A percentile compares a stretch with the other conserved stretches of the same genome.
Evolutionary conservation across 2,113 vertebrate species (phyloP).

Genomic region (Hydrolagus affinis): DNA sequence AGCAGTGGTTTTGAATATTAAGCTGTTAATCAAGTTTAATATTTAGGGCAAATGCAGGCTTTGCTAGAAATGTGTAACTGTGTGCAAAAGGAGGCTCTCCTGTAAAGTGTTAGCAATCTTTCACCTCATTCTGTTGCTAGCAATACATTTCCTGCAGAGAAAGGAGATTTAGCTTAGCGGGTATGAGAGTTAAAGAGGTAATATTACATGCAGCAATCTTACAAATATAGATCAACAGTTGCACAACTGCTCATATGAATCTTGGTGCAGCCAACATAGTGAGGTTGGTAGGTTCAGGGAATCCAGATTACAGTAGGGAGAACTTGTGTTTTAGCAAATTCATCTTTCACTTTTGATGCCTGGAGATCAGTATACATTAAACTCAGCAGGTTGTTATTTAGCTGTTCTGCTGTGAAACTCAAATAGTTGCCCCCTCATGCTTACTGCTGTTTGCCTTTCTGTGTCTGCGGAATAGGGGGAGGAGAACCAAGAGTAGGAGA

Average conservation of each 20-base stretch:
- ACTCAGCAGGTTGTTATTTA: neutral
- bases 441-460: neutral
- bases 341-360: neutral
- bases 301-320: neutral
- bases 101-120: neutral
- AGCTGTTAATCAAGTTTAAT: neutral
- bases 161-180: too few relatives aligned
- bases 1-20: slow-evolving; percentile 3
- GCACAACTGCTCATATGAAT: neutral
- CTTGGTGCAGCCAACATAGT: neutral
- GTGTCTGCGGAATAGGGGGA: too few relatives aligned
- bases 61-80: neutral
- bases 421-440: neutral
- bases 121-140: neutral
- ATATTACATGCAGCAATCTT: neutral
- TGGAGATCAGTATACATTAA: neutral
- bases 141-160: neutral
- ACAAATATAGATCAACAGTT: neutral
- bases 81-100: neutral
- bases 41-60: neutral
- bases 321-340: neutral
- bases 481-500: neutral
- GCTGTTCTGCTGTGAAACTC: neutral
- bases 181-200: neutral
- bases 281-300: neutral